Conservation (phyloP, 2,888 invertebrate species). For the Tiliacea aurago region DNA sequence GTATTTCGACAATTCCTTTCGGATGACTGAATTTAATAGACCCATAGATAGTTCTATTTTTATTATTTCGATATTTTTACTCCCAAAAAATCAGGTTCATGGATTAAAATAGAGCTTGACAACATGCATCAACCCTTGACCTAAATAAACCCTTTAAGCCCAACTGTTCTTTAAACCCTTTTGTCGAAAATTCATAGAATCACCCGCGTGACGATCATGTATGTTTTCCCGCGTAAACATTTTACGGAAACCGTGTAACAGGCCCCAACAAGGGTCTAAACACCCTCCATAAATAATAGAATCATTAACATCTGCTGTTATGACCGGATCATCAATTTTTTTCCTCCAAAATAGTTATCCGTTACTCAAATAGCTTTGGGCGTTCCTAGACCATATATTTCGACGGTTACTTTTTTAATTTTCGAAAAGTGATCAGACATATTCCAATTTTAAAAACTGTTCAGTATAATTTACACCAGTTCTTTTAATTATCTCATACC, state of each 20-base stretch:
- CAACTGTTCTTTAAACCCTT: neutral
- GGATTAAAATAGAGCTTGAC: neutral
- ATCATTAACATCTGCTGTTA: conserved; percentile 90
- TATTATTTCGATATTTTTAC: neutral
- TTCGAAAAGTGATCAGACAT: conserved; percentile 61
- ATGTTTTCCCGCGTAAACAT: conserved; percentile 29
- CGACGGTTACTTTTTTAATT: conserved; percentile 84
- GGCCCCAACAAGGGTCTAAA: conserved; percentile 48
- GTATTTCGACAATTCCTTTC: no score
- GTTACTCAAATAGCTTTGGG: conserved; percentile 70
- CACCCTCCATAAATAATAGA: conserved; percentile 87
- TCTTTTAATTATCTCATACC: conserved; percentile 6
- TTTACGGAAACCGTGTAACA: conserved; percentile 63
- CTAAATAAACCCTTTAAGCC: conserved; percentile 1
- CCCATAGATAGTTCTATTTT: no score
- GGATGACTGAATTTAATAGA: neutral
- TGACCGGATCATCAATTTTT: conserved; percentile 86
- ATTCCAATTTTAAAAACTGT: neutral
- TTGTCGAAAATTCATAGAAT: conserved; percentile 11
- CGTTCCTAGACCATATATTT: conserved; percentile 83
- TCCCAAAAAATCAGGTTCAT: neutral
- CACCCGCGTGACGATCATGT: conserved; percentile 34
- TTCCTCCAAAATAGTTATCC: conserved; percentile 71
- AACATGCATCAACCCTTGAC: neutral
- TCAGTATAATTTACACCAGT: neutral